Base-by-base conservation (phyloP, 2,797 vertebrate genomes). In the Urosaurus nigricauda region DNA sequence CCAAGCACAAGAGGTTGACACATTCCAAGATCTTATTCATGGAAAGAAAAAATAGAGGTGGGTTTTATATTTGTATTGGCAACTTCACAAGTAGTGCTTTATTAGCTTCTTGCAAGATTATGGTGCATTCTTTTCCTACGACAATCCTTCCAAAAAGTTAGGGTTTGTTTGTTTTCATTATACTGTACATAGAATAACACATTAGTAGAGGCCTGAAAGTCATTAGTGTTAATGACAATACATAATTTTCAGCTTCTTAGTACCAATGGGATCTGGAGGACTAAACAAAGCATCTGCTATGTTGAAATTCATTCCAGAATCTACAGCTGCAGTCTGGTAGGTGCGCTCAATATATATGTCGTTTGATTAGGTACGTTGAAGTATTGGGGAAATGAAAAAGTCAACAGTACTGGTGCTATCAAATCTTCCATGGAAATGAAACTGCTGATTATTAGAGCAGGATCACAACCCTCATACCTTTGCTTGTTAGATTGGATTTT, bases 21-120 rank as follows among this genome's bases (percentile, higher is more conserved):
- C 35, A 85, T 91, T 77, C 82, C 81, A 63, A 85, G 82, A 56
- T n/a, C 19, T 79, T 43, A 81, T 21, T 35, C 32, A 90, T 86
- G 35, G 92, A 43, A 74, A 8, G 43, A n/a, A 80, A 32, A 40
- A 89, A 9, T n/a, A 47, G 60, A 79, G 56, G 19, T 65, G 17
- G 60, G 37, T 56, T 60, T 78, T 78, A 78, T 77, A 71, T 29
- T 47, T 47, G 19, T 43, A 21, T 37, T 70, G n/a, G 73, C 60
- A 77, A 37, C 17, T 68, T 70, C 29, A 84, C 35, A 84, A 35
- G 75, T 65, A n/a, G 29, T 79, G 7, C 11, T 84, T 87, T 73
- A 35, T n/a, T 83, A 35, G 79, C 43, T 65, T 77, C 16, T 83
- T 88, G 47, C 65, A 77, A 43, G 9, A 83, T 51, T 88, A 75